Percentiles rank a stretch among this genome's conserved stretches.
phyloP scores from a whole-genome alignment of 2,113 vertebrate species.

The Apodemus sylvaticus region DNA sequence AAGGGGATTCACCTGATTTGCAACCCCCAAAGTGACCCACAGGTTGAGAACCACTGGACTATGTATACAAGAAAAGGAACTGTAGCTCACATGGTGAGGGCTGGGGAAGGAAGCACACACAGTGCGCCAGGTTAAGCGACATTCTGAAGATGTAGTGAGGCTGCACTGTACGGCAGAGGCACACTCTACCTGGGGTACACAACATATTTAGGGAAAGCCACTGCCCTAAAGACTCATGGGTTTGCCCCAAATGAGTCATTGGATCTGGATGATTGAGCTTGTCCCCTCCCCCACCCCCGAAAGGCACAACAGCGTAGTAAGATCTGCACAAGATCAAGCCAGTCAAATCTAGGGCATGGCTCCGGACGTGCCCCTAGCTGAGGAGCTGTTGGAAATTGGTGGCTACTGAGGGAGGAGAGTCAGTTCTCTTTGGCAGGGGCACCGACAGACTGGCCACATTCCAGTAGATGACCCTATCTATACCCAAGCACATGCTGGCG shows the following conservation, averaged over 20 bases:
- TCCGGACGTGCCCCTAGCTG: too few species aligned
- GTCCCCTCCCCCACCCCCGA: neutral
- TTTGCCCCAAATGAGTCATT: neutral
- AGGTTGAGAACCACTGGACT: neutral
- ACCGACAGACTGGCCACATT: neutral
- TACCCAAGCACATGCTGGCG: neutral
- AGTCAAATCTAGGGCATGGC: neutral
- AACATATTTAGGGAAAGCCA: neutral
- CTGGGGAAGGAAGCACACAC: neutral
- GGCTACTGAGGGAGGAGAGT: neutral
- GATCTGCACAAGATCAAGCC: neutral
- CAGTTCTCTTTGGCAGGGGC: neutral
- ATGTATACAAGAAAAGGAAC: neutral
- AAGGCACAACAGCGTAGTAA: neutral
- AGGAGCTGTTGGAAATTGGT: neutral
- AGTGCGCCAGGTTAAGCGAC: rapidly evolving
- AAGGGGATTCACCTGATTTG: neutral
- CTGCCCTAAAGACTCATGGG: neutral
- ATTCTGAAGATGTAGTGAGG: neutral
- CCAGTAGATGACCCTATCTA: neutral
- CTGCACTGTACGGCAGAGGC: neutral
- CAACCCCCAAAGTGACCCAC: too few species aligned
- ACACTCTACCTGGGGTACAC: too few species aligned
- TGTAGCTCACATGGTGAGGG: neutral
- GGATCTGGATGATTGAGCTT: too few species aligned